A percentile compares a stretch with the other conserved stretches of the same genome.
These are phyloP conservation scores for Cantharis rufa DNA, from an alignment of 2,888 invertebrate genomes.

Conservation along the genomic window DNA sequence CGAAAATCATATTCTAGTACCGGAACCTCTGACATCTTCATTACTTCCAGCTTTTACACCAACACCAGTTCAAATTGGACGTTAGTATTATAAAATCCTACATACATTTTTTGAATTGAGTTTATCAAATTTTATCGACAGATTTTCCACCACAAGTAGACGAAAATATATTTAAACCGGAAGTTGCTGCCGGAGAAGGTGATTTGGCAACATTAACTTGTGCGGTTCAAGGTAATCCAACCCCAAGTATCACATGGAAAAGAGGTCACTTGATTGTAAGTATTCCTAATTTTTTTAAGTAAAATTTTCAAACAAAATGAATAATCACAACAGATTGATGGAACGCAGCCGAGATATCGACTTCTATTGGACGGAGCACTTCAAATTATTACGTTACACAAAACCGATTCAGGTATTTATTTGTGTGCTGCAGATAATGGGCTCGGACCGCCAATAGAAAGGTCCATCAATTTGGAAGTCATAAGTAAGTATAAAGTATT, in stretches of 20 bases:
- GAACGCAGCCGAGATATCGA: constrained; percentile 72
- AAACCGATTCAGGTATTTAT: constrained; percentile 83
- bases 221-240: constrained; percentile 75
- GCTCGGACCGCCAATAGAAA: constrained; percentile 68
- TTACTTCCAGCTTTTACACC: constrained; percentile 54
- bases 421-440: constrained; percentile 84
- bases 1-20: constrained; percentile 48
- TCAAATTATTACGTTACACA: constrained; percentile 80
- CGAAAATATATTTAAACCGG: constrained; percentile 58
- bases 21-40: constrained; percentile 48
- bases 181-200: constrained; percentile 71
- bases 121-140: constrained; percentile 30
- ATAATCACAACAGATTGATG: constrained; percentile 66
- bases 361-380: constrained; percentile 71
- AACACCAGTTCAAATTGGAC: constrained; percentile 41
- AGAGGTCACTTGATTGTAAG: constrained; percentile 71
- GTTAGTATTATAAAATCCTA: constrained; percentile 38
- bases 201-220: constrained; percentile 75
- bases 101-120: background rate
- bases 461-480: constrained; percentile 72
- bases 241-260: constrained; percentile 78
- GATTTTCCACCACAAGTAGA: constrained; percentile 51
- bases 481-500: constrained; percentile 65
- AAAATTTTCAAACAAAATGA: background rate
- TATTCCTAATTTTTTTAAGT: background rate